Evolutionary conservation across 2,888 invertebrate genomes (phyloP).

Genomic region (Harpalus rufipes): DNA sequence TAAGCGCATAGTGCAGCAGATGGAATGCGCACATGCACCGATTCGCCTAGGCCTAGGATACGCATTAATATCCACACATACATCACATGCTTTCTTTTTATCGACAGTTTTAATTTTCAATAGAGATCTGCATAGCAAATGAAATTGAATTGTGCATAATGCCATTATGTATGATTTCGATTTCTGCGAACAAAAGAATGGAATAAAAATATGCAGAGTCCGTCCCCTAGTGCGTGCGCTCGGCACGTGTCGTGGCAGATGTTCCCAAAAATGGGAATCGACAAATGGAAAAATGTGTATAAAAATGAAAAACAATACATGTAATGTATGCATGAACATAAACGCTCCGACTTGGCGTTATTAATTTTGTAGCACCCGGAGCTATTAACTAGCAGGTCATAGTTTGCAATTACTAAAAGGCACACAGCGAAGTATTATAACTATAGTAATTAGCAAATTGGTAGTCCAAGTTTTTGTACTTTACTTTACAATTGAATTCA

Average conservation of each 20-base stretch:
- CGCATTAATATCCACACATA: slow-evolving; percentile 14
- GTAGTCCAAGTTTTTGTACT: slow-evolving; percentile 77
- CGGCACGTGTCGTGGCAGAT: slow-evolving; percentile 33
- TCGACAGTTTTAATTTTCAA: slow-evolving; percentile 20
- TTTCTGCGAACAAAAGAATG: slow-evolving; percentile 64
- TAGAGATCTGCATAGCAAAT: slow-evolving; percentile 48
- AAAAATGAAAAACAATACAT: not conserved
- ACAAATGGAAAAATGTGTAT: slow-evolving; percentile 12
- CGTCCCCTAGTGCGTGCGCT: slow-evolving; percentile 12
- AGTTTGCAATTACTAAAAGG: slow-evolving; percentile 88
- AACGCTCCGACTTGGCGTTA: not conserved
- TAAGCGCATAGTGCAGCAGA: slow-evolving; percentile 4
- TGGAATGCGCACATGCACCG: slow-evolving; percentile 5
- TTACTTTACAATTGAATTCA: slow-evolving; percentile 76
- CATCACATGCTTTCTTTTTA: slow-evolving; percentile 26
- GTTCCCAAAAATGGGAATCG: slow-evolving; percentile 29
- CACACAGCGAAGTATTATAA: slow-evolving; percentile 84
- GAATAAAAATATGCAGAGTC: slow-evolving; percentile 47
- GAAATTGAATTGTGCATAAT: slow-evolving; percentile 31
- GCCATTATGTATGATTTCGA: slow-evolving; percentile 30
- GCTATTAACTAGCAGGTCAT: slow-evolving; percentile 78
- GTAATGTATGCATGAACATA: not conserved
- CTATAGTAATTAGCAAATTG: slow-evolving; percentile 78
- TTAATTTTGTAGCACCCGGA: slow-evolving; percentile 74
- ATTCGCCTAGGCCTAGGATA: not conserved